Conservation (phyloP, 1,140 invertebrate genomes). For the Alviniconcha marisindica region DNA sequence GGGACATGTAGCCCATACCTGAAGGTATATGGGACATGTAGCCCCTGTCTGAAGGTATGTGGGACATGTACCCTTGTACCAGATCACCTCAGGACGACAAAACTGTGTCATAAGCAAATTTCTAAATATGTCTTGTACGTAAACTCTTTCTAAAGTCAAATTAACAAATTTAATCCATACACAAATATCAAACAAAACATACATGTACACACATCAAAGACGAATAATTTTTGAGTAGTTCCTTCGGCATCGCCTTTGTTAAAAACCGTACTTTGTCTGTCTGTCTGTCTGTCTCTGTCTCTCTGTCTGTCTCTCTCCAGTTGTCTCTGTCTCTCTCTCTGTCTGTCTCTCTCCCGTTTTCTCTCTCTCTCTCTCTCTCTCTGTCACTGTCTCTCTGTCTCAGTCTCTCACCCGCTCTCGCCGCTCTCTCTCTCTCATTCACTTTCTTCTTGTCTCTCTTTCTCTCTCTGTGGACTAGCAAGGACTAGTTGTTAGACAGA, state of each 20-base stretch:
- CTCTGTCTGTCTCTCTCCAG: neutral
- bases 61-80: no score
- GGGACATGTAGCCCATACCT: no score
- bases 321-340: neutral
- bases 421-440: neutral
- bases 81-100: no score
- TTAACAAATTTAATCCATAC: no score
- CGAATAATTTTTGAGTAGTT: neutral
- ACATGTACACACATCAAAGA: neutral
- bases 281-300: constrained; percentile 12
- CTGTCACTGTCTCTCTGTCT: neutral
- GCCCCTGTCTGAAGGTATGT: no score
- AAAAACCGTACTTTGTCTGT: neutral
- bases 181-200: no score
- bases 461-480: no score
- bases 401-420: neutral
- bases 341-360: neutral
- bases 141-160: neutral
- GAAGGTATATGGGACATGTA: no score
- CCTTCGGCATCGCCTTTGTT: neutral
- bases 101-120: neutral
- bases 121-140: neutral
- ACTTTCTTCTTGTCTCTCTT: neutral
- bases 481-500: no score
- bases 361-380: neutral